Conservation (phyloP, 2,797 vertebrate species). For the Ceryle rudis region DNA sequence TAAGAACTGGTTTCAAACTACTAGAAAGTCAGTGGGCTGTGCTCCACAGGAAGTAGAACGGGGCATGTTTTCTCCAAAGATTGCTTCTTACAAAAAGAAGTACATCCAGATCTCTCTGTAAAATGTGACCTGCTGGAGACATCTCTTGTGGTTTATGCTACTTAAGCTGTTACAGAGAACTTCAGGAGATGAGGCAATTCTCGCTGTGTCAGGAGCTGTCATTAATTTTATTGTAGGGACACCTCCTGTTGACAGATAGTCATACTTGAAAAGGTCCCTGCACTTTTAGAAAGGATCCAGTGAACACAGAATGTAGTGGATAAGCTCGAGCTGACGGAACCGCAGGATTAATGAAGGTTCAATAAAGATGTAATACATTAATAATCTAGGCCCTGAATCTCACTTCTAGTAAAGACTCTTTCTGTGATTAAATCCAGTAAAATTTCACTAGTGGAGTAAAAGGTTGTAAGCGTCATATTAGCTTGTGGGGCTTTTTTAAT, state of each 20-base stretch:
- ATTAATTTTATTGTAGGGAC: neutral
- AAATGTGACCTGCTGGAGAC: neutral
- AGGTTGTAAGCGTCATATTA: neutral
- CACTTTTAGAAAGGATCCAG: neutral
- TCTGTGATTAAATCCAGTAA: neutral
- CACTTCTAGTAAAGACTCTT: neutral
- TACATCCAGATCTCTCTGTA: neutral
- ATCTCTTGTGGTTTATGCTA: neutral
- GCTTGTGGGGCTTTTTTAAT: neutral
- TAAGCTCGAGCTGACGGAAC: neutral
- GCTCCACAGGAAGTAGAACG: neutral
- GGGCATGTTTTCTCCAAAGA: neutral
- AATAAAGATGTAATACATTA: neutral
- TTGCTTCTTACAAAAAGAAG: neutral
- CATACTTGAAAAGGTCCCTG: neutral
- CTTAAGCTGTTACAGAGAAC: neutral
- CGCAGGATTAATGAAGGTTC: neutral
- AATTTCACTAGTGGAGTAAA: neutral
- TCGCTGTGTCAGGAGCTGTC: neutral
- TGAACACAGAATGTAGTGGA: neutral
- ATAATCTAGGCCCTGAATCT: neutral
- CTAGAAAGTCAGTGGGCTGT: neutral
- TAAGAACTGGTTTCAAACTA: neutral
- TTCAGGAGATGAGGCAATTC: neutral
- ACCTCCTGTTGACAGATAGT: neutral